These are phyloP conservation scores for Dolichotis patagonum DNA, from an alignment of 2,113 vertebrate genomes.

Conservation along the genomic window DNA sequence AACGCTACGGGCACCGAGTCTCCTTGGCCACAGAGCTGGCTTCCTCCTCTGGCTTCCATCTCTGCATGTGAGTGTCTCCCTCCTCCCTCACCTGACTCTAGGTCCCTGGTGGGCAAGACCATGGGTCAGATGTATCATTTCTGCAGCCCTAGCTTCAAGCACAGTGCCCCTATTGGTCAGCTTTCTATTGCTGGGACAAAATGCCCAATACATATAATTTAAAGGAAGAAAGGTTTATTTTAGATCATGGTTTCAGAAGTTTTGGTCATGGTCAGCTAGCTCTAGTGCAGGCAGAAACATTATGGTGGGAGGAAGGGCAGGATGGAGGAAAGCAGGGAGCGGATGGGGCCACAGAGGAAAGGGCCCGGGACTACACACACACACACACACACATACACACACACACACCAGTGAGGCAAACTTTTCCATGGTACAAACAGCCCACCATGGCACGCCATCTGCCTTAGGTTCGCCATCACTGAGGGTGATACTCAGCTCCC, in stretches of 20 bases:
- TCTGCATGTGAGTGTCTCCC: fast-evolving
- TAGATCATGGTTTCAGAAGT: neutral
- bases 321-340: neutral
- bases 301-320: neutral
- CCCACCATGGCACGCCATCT: neutral
- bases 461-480: neutral
- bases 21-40: neutral
- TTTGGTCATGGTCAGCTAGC: neutral
- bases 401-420: neutral
- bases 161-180: neutral
- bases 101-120: neutral
- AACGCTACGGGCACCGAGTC: neutral
- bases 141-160: neutral
- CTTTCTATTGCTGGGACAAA: neutral
- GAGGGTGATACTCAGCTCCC: neutral
- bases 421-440: neutral
- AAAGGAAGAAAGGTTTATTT: neutral
- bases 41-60: neutral
- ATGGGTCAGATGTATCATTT: neutral
- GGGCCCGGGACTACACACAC: too few species aligned
- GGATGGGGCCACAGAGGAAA: neutral
- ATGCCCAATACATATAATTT: neutral
- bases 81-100: neutral
- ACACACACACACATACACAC: too few species aligned
- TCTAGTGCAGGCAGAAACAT: neutral